phyloP scores from a whole-genome alignment of 2,797 vertebrate species.

The Erethizon dorsatum region DNA sequence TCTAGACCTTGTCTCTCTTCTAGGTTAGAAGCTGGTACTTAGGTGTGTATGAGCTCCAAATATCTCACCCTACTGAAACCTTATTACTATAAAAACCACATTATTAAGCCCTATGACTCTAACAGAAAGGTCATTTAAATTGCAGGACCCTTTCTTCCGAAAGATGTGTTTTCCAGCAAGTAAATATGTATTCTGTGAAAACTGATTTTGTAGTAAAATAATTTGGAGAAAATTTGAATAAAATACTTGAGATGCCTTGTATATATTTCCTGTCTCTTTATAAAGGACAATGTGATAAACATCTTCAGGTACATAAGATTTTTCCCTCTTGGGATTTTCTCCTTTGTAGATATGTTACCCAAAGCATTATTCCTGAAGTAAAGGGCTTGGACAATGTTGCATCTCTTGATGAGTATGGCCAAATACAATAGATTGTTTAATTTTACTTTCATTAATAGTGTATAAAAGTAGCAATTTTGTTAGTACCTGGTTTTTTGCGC shows the following conservation, averaged over 20 bases:
- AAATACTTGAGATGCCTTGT: neutral
- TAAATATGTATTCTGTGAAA: conserved; percentile 57
- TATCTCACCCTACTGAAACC: neutral
- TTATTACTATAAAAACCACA: conserved; percentile 18
- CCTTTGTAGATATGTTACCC: neutral
- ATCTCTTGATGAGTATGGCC: neutral
- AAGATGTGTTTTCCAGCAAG: conserved; percentile 35
- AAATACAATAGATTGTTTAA: conserved; percentile 1
- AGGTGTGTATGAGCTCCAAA: neutral
- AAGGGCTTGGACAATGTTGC: conserved; percentile 8
- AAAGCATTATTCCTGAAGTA: conserved; percentile 52
- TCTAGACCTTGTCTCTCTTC: conserved; percentile 44
- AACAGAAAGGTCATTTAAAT: conserved; percentile 23
- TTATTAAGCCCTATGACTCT: conserved; percentile 17
- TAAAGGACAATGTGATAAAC: conserved; percentile 15
- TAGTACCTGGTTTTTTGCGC: neutral
- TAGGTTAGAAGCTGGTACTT: conserved; percentile 39
- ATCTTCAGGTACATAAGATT: neutral
- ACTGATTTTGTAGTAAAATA: conserved; percentile 40
- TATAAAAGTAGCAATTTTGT: conserved; percentile 49
- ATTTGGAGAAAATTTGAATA: neutral
- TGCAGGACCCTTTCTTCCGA: neutral
- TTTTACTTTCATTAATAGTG: conserved; percentile 47
- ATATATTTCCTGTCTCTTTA: neutral
- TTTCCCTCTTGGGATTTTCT: neutral